Conservation (phyloP, 1,140 invertebrate genomes). For the Chelonus insularis region DNA sequence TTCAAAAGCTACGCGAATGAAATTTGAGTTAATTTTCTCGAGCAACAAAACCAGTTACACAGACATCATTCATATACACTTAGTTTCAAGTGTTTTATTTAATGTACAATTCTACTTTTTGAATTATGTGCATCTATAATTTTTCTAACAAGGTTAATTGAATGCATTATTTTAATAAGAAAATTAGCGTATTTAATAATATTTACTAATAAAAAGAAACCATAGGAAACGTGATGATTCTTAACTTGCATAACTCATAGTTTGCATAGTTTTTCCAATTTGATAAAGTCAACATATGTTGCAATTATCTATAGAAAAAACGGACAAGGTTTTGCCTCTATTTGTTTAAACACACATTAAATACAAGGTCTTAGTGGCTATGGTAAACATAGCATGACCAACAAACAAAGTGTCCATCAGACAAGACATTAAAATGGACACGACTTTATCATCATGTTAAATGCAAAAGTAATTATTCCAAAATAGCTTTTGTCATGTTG, state of each 20-base stretch:
- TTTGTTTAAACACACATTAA: not conserved
- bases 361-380: not conserved
- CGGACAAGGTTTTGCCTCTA: slow-evolving; percentile 1
- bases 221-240: not conserved
- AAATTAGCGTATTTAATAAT: not conserved
- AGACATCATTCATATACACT: too few relatives aligned
- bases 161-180: not conserved
- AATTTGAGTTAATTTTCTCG: not conserved
- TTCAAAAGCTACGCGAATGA: not conserved
- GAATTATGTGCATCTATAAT: too few relatives aligned
- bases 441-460: not conserved
- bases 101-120: too few relatives aligned
- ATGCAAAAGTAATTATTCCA: slow-evolving; percentile 1
- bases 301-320: not conserved
- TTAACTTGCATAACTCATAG: not conserved
- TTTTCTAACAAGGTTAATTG: too few relatives aligned
- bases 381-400: not conserved
- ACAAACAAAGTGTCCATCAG: not conserved
- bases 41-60: not conserved
- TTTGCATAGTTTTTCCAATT: not conserved
- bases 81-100: not conserved
- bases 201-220: too few relatives aligned
- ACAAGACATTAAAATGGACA: not conserved
- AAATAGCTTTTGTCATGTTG: slow-evolving; percentile 7
- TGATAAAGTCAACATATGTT: not conserved